Evolutionary conservation across 2,113 vertebrate genomes (phyloP), one percentile per base, ranked within the genome.

Genomic region (Aegithalos caudatus): DNA sequence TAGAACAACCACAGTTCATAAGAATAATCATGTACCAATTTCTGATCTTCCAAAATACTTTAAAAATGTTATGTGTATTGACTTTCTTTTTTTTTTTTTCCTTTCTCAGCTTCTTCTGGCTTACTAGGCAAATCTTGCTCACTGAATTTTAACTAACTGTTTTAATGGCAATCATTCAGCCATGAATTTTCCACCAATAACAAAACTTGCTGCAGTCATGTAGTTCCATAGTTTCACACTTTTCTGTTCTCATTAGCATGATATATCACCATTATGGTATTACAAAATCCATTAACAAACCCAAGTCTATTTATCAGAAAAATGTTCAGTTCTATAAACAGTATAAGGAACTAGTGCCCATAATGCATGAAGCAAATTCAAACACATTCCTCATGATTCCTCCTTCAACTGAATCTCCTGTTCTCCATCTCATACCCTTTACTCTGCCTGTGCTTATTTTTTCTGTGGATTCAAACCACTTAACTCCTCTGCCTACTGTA

Each of bases 61-160:
- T 90, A 92, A 47, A 96, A 92, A 91, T 71, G 51, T 77, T 89
- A 91, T 13, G 35, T 77, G 13, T 93, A 86, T 47, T 88, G 79
- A 91, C 86, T 86, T 62, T 50, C 4, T 74, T 83, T 48, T 86
- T 81, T 51, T 19, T 53, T n/a, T 56, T 38, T 44, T 51, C 29
- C 18, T 10, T 84, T 87, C 69, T 91, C 82, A 80, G 71, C 73
- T 96, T 61, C 19, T 48, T 57, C 58, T 81, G 60, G 18, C 48
- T 96, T 97, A 78, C 78, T 54, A 61, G 91, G 45, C 72, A 92
- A 89, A 72, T 83, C 66, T 82, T 79, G n/a, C 14, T 86, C 40
- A 73, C 37, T 29, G 31, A 48, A 37, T 71, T 71, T 73, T 69
- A 54, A 31, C 35, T 37, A 42, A n/a, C 33, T 38, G 20, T 50